These are phyloP conservation scores for Tiphia femorata DNA, from an alignment of 2,888 invertebrate genomes.

Conservation along the genomic window DNA sequence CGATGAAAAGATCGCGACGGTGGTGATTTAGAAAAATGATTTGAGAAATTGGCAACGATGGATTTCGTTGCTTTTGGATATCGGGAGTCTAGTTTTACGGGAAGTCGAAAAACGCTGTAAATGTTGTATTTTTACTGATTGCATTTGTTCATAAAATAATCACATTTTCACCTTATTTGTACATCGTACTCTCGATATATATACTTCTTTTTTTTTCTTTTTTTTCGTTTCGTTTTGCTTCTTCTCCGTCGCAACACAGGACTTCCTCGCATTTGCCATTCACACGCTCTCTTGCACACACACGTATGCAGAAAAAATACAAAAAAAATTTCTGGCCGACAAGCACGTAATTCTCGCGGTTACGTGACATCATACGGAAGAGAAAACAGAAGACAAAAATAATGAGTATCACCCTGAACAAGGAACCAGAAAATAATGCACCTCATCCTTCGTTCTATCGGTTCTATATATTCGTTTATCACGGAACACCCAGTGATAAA, in stretches of 20 bases:
- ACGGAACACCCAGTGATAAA: no score
- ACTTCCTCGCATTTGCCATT: neutral
- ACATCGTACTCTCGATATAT: conserved; percentile 25
- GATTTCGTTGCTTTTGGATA: neutral
- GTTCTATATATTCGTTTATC: no score
- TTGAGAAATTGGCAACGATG: no score
- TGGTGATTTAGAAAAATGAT: no score
- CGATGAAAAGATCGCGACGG: no score
- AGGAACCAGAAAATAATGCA: conserved; percentile 38
- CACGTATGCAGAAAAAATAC: conserved; percentile 38
- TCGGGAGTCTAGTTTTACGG: no score
- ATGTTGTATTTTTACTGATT: conserved; percentile 42
- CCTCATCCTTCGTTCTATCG: conserved; percentile 6
- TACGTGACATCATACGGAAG: conserved; percentile 28
- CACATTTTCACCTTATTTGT: conserved; percentile 44
- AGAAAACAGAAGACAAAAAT: conserved; percentile 20
- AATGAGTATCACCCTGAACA: conserved; percentile 33
- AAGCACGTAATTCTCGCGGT: conserved; percentile 22
- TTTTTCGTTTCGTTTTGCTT: neutral
- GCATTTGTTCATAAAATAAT: conserved; percentile 49
- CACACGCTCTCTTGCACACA: neutral
- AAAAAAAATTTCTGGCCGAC: conserved; percentile 41
- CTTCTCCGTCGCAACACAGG: neutral
- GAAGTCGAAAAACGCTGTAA: conserved; percentile 11
- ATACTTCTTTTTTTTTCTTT: conserved; percentile 2